These are phyloP conservation scores for Chrysoperla carnea DNA, from an alignment of 1,140 invertebrate genomes.

Conservation along the genomic window DNA sequence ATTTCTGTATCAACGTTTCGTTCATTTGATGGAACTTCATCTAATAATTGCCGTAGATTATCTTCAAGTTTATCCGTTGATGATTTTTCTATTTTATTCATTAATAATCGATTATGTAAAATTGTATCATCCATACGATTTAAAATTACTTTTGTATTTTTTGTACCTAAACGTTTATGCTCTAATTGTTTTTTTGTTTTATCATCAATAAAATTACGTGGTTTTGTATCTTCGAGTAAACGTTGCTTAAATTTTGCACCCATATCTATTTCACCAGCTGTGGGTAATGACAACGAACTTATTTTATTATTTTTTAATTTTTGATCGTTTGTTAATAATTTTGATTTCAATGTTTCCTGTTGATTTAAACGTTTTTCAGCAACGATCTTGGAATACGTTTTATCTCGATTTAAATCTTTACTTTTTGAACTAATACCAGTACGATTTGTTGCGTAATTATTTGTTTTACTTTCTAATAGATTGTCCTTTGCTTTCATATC, in stretches of 20 bases:
- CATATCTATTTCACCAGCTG: conserved; percentile 23
- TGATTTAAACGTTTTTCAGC: conserved; percentile 18
- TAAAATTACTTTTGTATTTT: conserved; percentile 4
- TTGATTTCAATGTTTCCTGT: not conserved
- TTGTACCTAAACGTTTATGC: conserved; percentile 4
- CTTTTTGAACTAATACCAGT: conserved; percentile 10
- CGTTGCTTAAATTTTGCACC: conserved; percentile 43
- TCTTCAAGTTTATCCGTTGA: not conserved
- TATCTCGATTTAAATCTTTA: conserved; percentile 28
- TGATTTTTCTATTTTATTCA: not conserved
- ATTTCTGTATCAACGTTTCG: not conserved
- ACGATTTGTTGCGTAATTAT: not conserved
- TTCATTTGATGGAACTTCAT: not conserved
- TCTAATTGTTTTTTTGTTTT: not conserved
- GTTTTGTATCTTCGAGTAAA: conserved; percentile 26
- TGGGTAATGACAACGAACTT: conserved; percentile 14
- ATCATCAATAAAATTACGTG: conserved; percentile 4
- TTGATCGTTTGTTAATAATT: not conserved
- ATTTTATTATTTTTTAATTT: too few species aligned
- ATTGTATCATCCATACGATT: not conserved
- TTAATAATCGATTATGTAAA: not conserved
- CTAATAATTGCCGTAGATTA: not conserved
- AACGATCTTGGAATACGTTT: conserved; percentile 31
- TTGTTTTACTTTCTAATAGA: not conserved
- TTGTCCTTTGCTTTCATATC: not conserved